Evolutionary conservation across 2,797 vertebrate species (phyloP).

Genomic region (Acanthornis magna): DNA sequence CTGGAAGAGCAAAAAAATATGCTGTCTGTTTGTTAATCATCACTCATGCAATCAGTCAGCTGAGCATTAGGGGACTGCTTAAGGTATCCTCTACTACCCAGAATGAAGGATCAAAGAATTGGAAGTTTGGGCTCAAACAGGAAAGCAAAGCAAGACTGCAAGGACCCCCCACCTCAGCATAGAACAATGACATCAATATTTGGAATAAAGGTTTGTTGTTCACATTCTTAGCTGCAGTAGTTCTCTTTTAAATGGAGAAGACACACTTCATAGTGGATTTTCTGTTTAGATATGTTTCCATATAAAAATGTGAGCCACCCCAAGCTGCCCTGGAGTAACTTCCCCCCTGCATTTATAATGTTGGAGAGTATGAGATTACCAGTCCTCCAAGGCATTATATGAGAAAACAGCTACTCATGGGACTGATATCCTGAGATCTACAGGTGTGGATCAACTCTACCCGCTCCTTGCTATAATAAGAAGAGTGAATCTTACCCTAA

Average conservation of each 20-base stretch:
- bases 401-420: not conserved
- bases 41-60: not conserved
- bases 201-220: not conserved
- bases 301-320: not conserved
- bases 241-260: not conserved
- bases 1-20: not conserved
- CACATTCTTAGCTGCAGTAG: not conserved
- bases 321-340: not conserved
- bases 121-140: not conserved
- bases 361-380: not conserved
- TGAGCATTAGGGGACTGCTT: not conserved
- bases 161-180: not conserved
- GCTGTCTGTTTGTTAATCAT: not conserved
- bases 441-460: not conserved
- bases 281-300: not conserved
- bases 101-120: not conserved
- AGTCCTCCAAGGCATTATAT: not conserved
- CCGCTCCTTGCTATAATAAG: not conserved
- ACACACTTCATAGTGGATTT: not conserved
- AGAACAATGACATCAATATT: not conserved
- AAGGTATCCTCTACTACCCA: not conserved
- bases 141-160: not conserved
- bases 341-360: not conserved
- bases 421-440: not conserved
- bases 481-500: not conserved